Percentiles rank a stretch among this genome's conserved stretches.
Conservation (phyloP, 2,888 invertebrate genomes). For the Elysia crispata region DNA sequence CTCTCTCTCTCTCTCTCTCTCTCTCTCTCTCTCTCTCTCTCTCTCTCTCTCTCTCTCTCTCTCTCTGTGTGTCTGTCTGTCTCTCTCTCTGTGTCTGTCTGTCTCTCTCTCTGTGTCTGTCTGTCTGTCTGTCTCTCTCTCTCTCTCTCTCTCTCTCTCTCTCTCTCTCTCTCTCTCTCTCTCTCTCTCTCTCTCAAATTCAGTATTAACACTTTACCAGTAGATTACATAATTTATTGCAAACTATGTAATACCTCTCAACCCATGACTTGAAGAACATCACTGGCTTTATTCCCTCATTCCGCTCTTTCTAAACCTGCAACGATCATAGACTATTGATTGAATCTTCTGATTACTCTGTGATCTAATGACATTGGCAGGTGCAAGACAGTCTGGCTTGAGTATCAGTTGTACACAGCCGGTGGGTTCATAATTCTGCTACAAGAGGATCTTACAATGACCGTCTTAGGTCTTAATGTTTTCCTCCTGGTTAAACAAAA, state of each 20-base stretch:
- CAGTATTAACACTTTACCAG: not conserved
- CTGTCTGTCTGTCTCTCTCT: not conserved
- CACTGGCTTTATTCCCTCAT: too few species aligned
- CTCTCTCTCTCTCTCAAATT: not conserved
- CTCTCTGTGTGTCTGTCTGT: slow-evolving; percentile 29
- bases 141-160: slow-evolving; percentile 6
- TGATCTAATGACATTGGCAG: too few species aligned
- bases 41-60: slow-evolving; percentile 6
- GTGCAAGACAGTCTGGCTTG: too few species aligned
- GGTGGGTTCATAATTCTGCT: too few species aligned
- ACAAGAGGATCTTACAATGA: too few species aligned
- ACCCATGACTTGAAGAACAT: too few species aligned
- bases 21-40: slow-evolving; percentile 28
- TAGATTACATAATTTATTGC: too few species aligned
- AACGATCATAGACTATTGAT: not conserved
- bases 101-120: slow-evolving; percentile 29
- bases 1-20: not conserved
- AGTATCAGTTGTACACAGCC: too few species aligned
- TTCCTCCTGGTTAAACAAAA: too few species aligned
- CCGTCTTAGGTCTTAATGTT: too few species aligned
- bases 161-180: slow-evolving; percentile 30
- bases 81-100: slow-evolving; percentile 31
- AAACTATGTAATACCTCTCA: too few species aligned
- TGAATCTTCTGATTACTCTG: too few species aligned
- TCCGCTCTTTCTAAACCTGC: not conserved